Evolutionary conservation across 1,140 invertebrate species (phyloP).

Genomic region (Drosophila oshimai): DNA sequence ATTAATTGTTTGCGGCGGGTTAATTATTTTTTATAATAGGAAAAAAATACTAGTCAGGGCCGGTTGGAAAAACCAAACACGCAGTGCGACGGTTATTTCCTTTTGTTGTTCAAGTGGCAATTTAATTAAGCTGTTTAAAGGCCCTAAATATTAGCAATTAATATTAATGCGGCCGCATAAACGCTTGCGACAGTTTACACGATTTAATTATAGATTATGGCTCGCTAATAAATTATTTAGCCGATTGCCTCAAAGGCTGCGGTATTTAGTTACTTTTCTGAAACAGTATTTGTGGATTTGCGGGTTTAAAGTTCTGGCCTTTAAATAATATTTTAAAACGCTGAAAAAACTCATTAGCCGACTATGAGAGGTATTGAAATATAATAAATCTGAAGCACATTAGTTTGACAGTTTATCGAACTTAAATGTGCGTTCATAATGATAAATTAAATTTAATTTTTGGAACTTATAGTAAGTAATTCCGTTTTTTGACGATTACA

Average conservation of each 20-base stretch:
- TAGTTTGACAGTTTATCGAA: too few relatives aligned
- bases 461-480: too few relatives aligned
- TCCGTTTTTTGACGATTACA: too few relatives aligned
- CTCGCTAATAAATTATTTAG: slow-evolving; percentile 36
- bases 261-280: not conserved
- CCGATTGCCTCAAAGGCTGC: not conserved
- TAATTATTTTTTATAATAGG: slow-evolving; percentile 36
- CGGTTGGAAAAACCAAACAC: slow-evolving; percentile 19
- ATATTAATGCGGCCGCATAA: slow-evolving; percentile 68
- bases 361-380: too few relatives aligned
- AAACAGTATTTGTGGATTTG: not conserved
- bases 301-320: not conserved
- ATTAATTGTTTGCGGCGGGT: slow-evolving; percentile 68
- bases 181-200: slow-evolving; percentile 46
- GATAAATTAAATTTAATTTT: too few relatives aligned
- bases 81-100: slow-evolving; percentile 47
- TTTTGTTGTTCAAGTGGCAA: slow-evolving; percentile 59
- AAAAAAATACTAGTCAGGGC: not conserved
- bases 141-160: slow-evolving; percentile 68
- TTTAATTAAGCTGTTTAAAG: slow-evolving; percentile 72
- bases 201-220: slow-evolving; percentile 78
- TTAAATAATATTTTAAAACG: not conserved
- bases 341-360: too few relatives aligned
- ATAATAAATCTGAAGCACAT: too few relatives aligned
- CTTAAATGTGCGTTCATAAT: too few relatives aligned